Base-by-base conservation (phyloP, 2,113 vertebrate species). In the Illadopsis cleaveri region DNA sequence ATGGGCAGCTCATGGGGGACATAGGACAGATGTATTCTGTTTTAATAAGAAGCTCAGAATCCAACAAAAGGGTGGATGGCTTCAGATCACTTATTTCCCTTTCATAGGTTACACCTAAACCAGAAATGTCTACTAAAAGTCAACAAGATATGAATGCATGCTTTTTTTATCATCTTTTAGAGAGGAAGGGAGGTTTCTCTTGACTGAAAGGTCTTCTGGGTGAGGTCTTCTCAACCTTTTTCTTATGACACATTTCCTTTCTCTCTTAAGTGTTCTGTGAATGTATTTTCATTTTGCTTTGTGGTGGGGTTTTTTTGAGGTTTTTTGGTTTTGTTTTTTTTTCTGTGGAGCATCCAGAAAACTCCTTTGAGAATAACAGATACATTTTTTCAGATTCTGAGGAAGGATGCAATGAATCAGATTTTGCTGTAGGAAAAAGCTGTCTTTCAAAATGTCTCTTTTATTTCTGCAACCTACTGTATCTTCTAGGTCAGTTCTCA, bases 181-280 rank as follows among this genome's bases (percentile, higher is more conserved):
- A 94, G 54, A 90, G 93, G 94, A 95, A 96, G 90, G 92, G 97
- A 90, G 85, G 30, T 84, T 96, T 93, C 95, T 82, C 83, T 79
- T 85, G 42, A 89, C 82, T 93, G 60, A 44, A 69, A 93, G 54
- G 8, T 95, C 86, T 78, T 94, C 82, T 87, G 89, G 80, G 86
- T 73, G 95, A 95, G 87, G 91, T 95, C 96, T 94, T 96, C 86
- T 92, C 76, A 95, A 70, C 92, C 82, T 93, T 86, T 94, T 71
- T 94, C 87, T 79, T 91, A 92, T 92, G 93, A 96, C 89, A 93
- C 94, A 91, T 95, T 96, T 96, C 96, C 97, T 93, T 95, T 96
- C 91, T 96, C 65, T 44, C 38, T 70, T 69, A 72, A 89, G 61
- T 80, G 58, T 72, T 66, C 51, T 79, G 61, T 94, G 79, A 91